Evolutionary conservation across 1,140 invertebrate species (phyloP).

Genomic region (Brachionus plicatilis): DNA sequence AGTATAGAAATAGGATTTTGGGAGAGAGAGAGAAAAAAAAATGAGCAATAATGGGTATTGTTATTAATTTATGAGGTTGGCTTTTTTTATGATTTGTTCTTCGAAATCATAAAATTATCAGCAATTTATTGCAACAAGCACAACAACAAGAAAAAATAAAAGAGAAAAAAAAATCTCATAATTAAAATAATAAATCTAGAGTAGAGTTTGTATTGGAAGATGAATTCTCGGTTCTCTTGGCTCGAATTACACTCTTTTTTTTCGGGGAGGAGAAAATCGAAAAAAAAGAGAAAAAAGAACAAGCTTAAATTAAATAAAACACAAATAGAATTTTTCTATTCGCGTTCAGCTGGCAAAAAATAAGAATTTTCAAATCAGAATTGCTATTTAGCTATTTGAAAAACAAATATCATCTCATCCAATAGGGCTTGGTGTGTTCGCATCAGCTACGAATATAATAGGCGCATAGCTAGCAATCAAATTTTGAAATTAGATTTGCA

Average conservation of each 20-base stretch:
- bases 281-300: too few relatives aligned
- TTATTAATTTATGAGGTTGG: conserved; percentile 1
- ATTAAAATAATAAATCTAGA: neutral
- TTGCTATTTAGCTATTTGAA: neutral
- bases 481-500: neutral
- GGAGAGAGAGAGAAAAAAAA: too few relatives aligned
- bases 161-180: neutral
- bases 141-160: neutral
- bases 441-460: neutral
- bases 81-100: conserved; percentile 7
- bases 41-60: neutral
- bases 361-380: neutral
- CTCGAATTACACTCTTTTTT: neutral
- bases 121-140: neutral
- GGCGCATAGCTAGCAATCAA: neutral
- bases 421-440: neutral
- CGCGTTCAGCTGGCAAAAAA: too few relatives aligned
- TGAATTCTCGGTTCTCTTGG: neutral
- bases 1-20: neutral
- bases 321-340: neutral
- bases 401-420: neutral
- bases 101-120: conserved; percentile 26
- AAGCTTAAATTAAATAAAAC: neutral
- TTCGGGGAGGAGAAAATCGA: neutral
- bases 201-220: neutral